Base-by-base conservation (phyloP, 30 jellyfish, hydroid and myxozoan genomes). In the Clytia hemisphaerica region DNA sequence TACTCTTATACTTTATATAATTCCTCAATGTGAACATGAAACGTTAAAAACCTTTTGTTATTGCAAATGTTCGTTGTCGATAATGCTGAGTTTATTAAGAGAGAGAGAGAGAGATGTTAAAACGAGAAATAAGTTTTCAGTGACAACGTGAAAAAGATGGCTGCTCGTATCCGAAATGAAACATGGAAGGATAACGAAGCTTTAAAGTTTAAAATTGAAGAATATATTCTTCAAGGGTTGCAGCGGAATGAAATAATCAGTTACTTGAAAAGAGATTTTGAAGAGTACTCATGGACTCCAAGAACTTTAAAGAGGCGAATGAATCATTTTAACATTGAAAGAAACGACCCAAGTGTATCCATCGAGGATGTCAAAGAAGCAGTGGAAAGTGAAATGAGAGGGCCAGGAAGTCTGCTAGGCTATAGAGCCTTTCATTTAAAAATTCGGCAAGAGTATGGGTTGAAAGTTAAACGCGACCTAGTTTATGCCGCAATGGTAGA, bases 351-450 rank as follows among this genome's bases (percentile, higher is more conserved):
- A 9, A 37, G 37, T 14, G 76, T 70, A 19, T 32, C 82, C 12
- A 59, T 70, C 1, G 59, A 70, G 16, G 24, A 49, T 16, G 75
- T 70, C 30, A 34, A 9, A 4, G 76, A 49, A 6, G 75, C 59
- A 32, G 59, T 70, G 32, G 32, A 48, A 26, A 27, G 35, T 33
- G 82, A 70, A 32, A 30, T 70, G 14, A 59, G 51, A 10, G 82
- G 76, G 29, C 82, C 82, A 27, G 76, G 82, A 33, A 70, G 37
- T 31, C n/a, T 14, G 24, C 75, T 70, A 12, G 76, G 82, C 32
- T 6, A 14, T 24, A 48, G 82, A 50, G 82, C 82, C 16, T 47
- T 70, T 73, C 34, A 46, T 15, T 28, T 34, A 28, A 70, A 70
- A 32, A 54, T 70, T 9, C 9, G 82, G 61, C 82, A 50, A 33